phyloP scores from a whole-genome alignment of 2,888 invertebrate species.

The Drosophila atripex region DNA sequence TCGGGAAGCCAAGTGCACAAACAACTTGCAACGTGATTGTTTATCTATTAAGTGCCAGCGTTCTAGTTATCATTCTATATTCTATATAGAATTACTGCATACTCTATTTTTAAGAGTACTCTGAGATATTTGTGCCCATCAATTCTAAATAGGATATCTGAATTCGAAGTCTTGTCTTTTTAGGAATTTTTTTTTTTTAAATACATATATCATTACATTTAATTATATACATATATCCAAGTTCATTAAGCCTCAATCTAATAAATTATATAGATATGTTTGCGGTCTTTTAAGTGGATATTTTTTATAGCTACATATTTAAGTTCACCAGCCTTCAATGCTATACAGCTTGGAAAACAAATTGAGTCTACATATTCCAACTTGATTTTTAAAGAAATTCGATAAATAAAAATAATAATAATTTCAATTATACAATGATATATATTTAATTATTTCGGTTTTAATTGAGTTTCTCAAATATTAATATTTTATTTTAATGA shows the following conservation, averaged over 20 bases:
- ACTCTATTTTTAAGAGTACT: neutral
- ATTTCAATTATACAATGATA: too few relatives aligned
- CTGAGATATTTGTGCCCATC: neutral
- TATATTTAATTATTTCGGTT: neutral
- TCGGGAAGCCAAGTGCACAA: constrained; percentile 5
- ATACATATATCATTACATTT: neutral
- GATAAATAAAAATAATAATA: neutral
- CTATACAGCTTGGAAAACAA: neutral
- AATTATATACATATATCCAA: neutral
- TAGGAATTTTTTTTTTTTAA: too few relatives aligned
- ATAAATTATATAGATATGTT: neutral
- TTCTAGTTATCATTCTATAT: neutral
- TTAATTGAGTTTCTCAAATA: neutral
- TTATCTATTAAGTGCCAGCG: constrained; percentile 9
- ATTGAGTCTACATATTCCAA: neutral
- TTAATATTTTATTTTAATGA: too few relatives aligned
- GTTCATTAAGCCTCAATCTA: neutral
- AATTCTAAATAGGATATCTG: neutral
- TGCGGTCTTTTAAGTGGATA: neutral
- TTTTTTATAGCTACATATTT: neutral
- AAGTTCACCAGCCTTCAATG: neutral
- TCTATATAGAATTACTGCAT: neutral
- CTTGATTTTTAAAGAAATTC: neutral
- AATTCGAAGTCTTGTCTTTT: too few relatives aligned
- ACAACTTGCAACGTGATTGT: constrained; percentile 7